phyloP scores from a whole-genome alignment of 1,140 invertebrate genomes.

The Drosophila tsacasi region DNA sequence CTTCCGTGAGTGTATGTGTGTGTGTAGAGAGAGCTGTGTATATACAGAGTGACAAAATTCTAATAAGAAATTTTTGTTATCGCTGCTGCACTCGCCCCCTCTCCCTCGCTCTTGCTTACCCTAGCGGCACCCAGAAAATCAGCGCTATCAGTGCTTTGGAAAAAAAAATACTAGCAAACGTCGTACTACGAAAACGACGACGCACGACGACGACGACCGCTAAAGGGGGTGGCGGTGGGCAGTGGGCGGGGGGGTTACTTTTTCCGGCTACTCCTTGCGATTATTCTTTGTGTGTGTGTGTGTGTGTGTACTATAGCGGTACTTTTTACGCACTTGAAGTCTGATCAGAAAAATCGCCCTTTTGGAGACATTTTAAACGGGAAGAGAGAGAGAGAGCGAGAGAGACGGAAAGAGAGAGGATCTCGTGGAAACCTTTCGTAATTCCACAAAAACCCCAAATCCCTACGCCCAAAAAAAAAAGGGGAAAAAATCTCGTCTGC shows the following conservation, averaged over 20 bases:
- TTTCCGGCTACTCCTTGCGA: conserved; percentile 69
- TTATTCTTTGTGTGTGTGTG: conserved; percentile 10
- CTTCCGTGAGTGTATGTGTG: conserved; percentile 1
- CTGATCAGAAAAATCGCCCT: conserved; percentile 9
- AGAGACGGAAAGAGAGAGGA: not conserved
- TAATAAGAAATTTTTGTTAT: conserved; percentile 78
- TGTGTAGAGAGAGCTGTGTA: conserved; percentile 58
- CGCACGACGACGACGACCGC: conserved; percentile 34
- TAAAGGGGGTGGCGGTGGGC: conserved; percentile 24
- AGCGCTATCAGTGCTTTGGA: conserved; percentile 48
- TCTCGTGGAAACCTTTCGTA: not conserved
- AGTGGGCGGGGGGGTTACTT: conserved; percentile 40
- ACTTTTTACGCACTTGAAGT: conserved; percentile 27
- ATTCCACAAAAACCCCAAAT: conserved; percentile 16
- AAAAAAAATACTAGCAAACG: conserved; percentile 73
- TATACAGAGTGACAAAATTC: conserved; percentile 75
- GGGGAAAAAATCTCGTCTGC: conserved; percentile 34
- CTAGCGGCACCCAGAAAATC: conserved; percentile 20
- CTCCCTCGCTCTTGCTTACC: not conserved
- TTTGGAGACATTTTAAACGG: not conserved
- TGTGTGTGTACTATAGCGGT: conserved; percentile 38
- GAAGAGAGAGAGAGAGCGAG: not conserved
- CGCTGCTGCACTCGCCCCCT: conserved; percentile 34
- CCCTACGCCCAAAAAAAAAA: conserved; percentile 34
- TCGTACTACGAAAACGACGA: conserved; percentile 77